Evolutionary conservation across 1,140 invertebrate species (phyloP).

Genomic region (Bombus polaris): DNA sequence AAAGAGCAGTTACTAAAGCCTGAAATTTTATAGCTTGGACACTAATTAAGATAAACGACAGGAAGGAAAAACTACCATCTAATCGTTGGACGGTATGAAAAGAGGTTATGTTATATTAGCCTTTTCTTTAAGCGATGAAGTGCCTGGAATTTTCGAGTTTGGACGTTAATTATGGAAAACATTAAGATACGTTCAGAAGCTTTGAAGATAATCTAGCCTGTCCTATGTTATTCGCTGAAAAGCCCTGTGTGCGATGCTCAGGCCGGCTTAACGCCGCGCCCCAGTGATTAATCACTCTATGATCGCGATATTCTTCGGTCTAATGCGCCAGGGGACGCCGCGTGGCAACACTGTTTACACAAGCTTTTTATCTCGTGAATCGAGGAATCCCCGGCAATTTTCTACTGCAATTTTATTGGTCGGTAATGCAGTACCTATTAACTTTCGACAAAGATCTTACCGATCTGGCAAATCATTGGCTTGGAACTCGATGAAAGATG

Average conservation of each 20-base stretch:
- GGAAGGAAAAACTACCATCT: not conserved
- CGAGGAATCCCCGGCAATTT: not conserved
- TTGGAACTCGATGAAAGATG: not conserved
- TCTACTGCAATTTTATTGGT: not conserved
- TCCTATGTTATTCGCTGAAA: not conserved
- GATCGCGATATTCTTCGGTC: conserved; percentile 9
- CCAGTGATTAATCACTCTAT: conserved; percentile 10
- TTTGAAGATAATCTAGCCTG: not conserved
- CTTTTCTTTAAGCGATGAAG: not conserved
- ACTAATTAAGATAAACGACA: not conserved
- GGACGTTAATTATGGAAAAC: not conserved
- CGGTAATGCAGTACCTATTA: not conserved
- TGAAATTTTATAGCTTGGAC: not conserved
- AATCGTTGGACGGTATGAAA: not conserved
- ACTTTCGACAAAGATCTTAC: too few species aligned
- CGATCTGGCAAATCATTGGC: not conserved
- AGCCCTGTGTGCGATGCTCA: not conserved
- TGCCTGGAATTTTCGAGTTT: not conserved
- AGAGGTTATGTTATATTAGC: conserved; percentile 3
- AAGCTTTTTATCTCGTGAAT: not conserved
- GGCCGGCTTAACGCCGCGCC: not conserved
- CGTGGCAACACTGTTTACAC: conserved; percentile 13
- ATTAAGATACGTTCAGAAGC: not conserved
- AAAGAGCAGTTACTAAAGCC: not conserved
- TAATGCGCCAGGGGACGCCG: not conserved